These are phyloP conservation scores for Odocoileus hemionus DNA, from an alignment of 2,113 vertebrate species.

Conservation along the genomic window DNA sequence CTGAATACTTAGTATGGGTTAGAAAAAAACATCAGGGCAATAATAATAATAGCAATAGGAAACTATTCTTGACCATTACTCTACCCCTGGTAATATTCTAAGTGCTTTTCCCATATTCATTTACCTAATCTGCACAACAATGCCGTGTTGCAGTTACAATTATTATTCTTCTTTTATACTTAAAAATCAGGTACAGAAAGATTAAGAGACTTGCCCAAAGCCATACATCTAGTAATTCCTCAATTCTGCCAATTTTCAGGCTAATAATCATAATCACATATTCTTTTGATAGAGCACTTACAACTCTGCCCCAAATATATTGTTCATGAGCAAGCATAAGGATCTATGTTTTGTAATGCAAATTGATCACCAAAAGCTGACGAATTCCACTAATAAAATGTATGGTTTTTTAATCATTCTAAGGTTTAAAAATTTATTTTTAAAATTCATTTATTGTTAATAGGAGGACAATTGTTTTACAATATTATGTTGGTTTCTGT, in stretches of 20 bases:
- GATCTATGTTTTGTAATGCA: background rate
- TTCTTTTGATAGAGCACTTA: background rate
- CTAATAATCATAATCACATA: background rate
- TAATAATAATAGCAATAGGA: background rate
- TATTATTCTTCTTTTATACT: background rate
- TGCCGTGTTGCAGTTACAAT: background rate
- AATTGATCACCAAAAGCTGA: background rate
- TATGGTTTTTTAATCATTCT: background rate
- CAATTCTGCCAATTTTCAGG: background rate
- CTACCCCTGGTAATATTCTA: background rate
- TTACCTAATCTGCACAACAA: background rate
- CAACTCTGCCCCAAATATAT: background rate
- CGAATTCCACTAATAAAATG: background rate
- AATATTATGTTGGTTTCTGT: background rate
- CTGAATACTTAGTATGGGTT: background rate
- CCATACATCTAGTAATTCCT: background rate
- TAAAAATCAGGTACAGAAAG: background rate
- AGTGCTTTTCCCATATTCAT: background rate
- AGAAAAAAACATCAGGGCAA: conserved; percentile 28
- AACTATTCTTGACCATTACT: background rate
- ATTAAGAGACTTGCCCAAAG: background rate
- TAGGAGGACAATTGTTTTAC: background rate
- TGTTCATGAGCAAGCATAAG: background rate
- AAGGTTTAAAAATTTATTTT: background rate
- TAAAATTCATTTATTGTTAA: background rate